Conservation (phyloP, 1,140 invertebrate genomes). For the Sarcophaga bullata region DNA sequence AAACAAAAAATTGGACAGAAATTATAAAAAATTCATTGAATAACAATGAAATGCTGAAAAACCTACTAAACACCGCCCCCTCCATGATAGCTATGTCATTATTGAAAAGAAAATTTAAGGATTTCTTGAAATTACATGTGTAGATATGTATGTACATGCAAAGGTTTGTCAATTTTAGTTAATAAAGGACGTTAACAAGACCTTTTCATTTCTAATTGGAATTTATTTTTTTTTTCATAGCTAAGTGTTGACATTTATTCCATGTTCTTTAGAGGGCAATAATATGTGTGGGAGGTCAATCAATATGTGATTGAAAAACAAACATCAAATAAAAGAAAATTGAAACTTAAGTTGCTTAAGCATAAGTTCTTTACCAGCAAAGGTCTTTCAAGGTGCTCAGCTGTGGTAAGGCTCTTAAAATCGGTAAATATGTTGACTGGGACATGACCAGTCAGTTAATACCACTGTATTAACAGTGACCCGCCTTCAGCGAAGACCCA, state of each 20-base stretch:
- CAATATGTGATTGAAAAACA: too few species aligned
- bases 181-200: not conserved
- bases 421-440: too few species aligned
- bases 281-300: conserved; percentile 2
- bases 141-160: not conserved
- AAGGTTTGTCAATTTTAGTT: not conserved
- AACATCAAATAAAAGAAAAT: too few species aligned
- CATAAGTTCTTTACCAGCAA: too few species aligned
- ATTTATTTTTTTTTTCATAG: not conserved
- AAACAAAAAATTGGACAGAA: not conserved
- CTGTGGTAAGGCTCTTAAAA: too few species aligned
- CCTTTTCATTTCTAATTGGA: not conserved
- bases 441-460: too few species aligned
- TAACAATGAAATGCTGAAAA: not conserved
- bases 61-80: not conserved
- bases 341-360: too few species aligned
- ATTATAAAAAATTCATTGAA: conserved; percentile 11
- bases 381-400: too few species aligned
- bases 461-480: too few species aligned
- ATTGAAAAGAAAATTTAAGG: not conserved
- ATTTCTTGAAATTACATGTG: not conserved
- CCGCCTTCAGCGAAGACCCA: too few species aligned
- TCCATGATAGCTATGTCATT: not conserved
- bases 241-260: too few species aligned
- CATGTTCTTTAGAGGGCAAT: not conserved